Evolutionary conservation across 2,888 invertebrate species (phyloP), one percentile per base, ranked within the genome.

Genomic region (Leucophenga maculata): DNA sequence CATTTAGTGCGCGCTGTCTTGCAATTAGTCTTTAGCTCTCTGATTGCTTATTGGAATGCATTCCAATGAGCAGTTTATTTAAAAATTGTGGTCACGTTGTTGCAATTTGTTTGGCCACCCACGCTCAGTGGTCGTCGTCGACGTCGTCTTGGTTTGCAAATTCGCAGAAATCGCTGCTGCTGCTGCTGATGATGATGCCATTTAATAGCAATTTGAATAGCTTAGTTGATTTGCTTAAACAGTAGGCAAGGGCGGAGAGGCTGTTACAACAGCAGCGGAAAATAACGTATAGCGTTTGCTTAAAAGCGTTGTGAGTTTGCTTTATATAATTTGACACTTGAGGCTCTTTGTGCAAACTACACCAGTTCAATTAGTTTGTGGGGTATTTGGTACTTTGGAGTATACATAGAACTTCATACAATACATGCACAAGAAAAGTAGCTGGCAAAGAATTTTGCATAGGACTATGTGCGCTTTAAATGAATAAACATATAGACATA

Each of bases 21-120:
- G 8, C 39, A 39, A 39, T 39, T 39, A 39, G 39, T 39, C 39
- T 39, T 39, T 39, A 3, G 6, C 39, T 11, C 39, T 11, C 8
- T 39, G 39, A 39, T 39, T 39, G 18, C 54, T 67, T 50, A 31
- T 64, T 68, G 52, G 39, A 39, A 55, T 48, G 44, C 60, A 60
- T 60, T 32, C 16, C 44, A 79, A 72, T 69, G 70, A 69, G 77
- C 78, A 78, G 81, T 82, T 83, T 78, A 83, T 84, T 84, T 84
- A 76, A 78, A 77, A 78, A 84, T 84, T 84, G 81, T 77, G 77
- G 80, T 84, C 84, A 84, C 84, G 84, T 82, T 84, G 78, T 69
- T 72, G 81, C 79, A 84, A 84, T 84, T 84, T 84, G 77, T 74
- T 6, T 74, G 84, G 77, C 84, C 84, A 84, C 84, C 84, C 84